Evolutionary conservation across 2,797 vertebrate genomes (phyloP).

Genomic region (Sebastes hopkinsi): DNA sequence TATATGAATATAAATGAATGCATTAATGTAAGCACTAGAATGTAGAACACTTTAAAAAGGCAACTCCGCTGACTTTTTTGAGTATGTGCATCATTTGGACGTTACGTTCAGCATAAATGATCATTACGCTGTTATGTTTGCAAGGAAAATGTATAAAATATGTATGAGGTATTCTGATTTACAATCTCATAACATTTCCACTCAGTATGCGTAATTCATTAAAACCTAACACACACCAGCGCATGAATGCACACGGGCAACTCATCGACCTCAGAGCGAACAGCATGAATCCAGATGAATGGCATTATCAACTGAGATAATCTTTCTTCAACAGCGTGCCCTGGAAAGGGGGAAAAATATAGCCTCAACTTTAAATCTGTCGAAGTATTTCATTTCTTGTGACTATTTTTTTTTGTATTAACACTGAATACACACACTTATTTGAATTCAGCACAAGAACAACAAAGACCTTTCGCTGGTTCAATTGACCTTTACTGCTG

Average conservation of each 20-base stretch:
- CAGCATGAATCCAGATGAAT: slow-evolving; percentile 47
- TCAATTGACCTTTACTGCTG: neutral
- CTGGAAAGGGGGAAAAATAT: neutral
- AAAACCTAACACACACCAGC: slow-evolving; percentile 33
- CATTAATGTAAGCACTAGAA: slow-evolving; percentile 3
- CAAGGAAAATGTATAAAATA: slow-evolving; percentile 48
- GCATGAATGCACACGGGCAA: slow-evolving; percentile 19
- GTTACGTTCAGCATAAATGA: slow-evolving; percentile 29
- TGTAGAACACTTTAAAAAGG: slow-evolving; percentile 4
- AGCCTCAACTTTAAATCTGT: neutral
- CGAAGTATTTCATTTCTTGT: neutral
- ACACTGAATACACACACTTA: neutral
- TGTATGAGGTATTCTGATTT: slow-evolving; percentile 55
- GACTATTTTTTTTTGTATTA: neutral
- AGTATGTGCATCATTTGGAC: slow-evolving; percentile 20
- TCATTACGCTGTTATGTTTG: slow-evolving; percentile 40
- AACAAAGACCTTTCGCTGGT: neutral
- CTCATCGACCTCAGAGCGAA: slow-evolving; percentile 15
- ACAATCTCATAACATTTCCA: slow-evolving; percentile 49
- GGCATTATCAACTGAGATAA: slow-evolving; percentile 29
- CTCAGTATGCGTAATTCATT: slow-evolving; percentile 48
- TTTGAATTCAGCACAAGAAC: neutral
- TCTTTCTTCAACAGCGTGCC: neutral
- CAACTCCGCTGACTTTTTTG: slow-evolving; percentile 11
- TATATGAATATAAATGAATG: slow-evolving; percentile 13